phyloP scores from a whole-genome alignment of 2,888 invertebrate species.

The Thecocarcelia acutangulata region DNA sequence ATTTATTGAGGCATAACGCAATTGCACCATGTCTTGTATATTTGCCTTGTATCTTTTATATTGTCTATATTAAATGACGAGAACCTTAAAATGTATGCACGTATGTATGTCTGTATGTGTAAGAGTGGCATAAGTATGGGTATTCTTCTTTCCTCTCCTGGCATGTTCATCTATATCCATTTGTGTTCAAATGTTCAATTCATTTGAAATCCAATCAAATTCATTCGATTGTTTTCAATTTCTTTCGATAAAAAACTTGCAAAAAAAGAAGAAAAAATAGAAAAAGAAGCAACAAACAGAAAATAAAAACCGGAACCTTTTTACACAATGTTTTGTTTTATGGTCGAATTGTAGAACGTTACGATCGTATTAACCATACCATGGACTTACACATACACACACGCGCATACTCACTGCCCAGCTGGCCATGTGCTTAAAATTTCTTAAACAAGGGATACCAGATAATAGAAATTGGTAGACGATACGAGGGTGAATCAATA shows the following conservation, averaged over 20 bases:
- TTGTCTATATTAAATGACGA: constrained; percentile 46
- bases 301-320: constrained; percentile 62
- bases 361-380: constrained; percentile 34
- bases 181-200: constrained; percentile 66
- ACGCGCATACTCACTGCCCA: neutral
- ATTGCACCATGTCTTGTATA: constrained; percentile 66
- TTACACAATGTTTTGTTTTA: constrained; percentile 69
- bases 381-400: neutral
- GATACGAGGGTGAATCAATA: too few species aligned
- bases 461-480: too few species aligned
- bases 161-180: constrained; percentile 18
- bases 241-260: constrained; percentile 67
- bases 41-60: constrained; percentile 48
- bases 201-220: constrained; percentile 71
- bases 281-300: constrained; percentile 26
- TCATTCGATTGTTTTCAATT: constrained; percentile 72
- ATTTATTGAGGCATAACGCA: constrained; percentile 66
- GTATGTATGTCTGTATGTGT: neutral
- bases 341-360: constrained; percentile 62
- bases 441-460: too few species aligned
- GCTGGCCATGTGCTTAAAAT: too few species aligned
- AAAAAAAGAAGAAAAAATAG: constrained; percentile 13
- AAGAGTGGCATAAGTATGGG: neutral
- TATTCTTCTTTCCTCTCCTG: too few species aligned
- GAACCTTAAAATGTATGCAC: neutral